Base-by-base conservation (phyloP, 2,113 vertebrate species). In the Cairina moschata region DNA sequence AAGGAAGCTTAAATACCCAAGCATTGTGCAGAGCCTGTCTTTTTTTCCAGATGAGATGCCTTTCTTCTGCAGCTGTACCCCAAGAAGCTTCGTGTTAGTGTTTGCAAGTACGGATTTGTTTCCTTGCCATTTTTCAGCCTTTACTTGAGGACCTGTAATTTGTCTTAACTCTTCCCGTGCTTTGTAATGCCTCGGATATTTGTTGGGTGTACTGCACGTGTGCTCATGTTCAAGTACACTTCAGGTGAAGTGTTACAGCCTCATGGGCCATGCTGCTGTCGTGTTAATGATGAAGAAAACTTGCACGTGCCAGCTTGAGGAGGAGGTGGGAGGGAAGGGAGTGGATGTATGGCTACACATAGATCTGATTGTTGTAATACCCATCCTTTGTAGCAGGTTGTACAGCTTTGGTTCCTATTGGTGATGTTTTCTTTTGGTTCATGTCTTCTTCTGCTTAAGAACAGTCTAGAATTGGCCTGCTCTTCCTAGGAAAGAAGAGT, bases 141-240 rank as follows among this genome's bases (percentile, higher is more conserved):
- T 68, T 50, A 82, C 62, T 91, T 54, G n/a, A 76, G 71, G 74
- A n/a, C 50, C 58, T 73, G 44, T 72, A 48, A 46, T 78, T 95
- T 95, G 91, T 54, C 48, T 73, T 73, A 75, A 58, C 73, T 46
- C 8, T 65, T 88, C 32, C 38, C n/a, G 10, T 87, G 34, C 74
- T 67, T 63, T 42, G 59, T 78, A 72, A 50, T 76, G 44, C 15
- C 59, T 73, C 3, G 3, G 69, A 29, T 80, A 50, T 78, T 78
- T 91, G 73, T 65, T 76, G 69, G 62, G 59, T 26, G 8, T 86
- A 5, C 46, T 66, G 20, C 32, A 9, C 3, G 18, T 34, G 18
- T 55, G 21, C 36, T 76, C 17, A 3, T 59, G 59, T 50, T 79
- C 18, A 58, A 15, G 82, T 72, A 32, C 0, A 2, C 75, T 91